A percentile compares a stretch with the other conserved stretches of the same genome.
Evolutionary conservation across 2,113 vertebrate genomes (phyloP).

Genomic region (Ptyas mucosa): DNA sequence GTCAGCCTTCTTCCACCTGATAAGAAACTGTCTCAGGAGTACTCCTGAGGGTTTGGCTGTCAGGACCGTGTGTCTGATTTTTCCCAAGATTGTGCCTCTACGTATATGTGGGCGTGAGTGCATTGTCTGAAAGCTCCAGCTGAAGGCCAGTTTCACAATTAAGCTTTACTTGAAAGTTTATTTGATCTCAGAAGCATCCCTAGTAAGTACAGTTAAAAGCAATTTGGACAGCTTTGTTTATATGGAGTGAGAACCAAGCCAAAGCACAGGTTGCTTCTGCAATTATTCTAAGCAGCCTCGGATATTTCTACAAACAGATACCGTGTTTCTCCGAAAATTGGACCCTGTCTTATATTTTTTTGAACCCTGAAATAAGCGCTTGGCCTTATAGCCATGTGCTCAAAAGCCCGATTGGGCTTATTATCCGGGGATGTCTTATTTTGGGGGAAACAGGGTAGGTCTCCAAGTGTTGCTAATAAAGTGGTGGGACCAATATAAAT

Average conservation of each 20-base stretch:
- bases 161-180: background rate
- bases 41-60: background rate
- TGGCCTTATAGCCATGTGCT: no score
- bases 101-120: background rate
- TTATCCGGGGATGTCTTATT: no score
- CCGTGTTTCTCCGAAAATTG: no score
- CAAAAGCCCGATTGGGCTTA: no score
- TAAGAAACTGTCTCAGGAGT: background rate
- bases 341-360: no score
- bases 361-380: no score
- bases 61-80: no score
- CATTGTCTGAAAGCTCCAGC: background rate
- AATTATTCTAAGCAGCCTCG: background rate
- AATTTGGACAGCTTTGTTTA: background rate
- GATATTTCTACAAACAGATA: background rate
- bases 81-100: background rate
- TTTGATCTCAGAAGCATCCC: background rate
- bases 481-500: background rate
- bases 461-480: background rate
- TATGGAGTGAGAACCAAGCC: background rate
- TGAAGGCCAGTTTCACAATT: background rate
- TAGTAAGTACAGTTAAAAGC: background rate
- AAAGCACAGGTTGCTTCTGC: background rate
- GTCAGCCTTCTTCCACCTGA: background rate
- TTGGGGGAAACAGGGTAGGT: background rate